Evolutionary conservation across 2,113 vertebrate species (phyloP), one percentile per base, ranked within the genome.

Genomic region (Anoplopoma fimbria): DNA sequence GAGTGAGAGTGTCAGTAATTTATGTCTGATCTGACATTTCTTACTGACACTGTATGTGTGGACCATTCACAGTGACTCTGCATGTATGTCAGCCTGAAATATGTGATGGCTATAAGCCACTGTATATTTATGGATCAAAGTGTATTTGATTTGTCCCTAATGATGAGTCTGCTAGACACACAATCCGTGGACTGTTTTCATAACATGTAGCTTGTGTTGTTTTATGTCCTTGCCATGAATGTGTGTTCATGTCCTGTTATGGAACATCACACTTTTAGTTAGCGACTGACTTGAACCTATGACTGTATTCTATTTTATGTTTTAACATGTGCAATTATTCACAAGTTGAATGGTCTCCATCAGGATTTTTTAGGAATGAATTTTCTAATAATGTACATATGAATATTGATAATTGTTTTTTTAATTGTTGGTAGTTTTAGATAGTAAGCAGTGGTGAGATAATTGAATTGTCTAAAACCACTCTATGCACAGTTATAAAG

Each of bases 11-110:
- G 55, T 58, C 25, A 58, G 5, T 58, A 6, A 15, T 63, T 84
- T 17, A 33, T 60, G 69, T 75, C 80, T 71, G 93, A 79, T 88
- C 53, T 51, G 94, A 94, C 93, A 93, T 93, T 95, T 93, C 94
- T 90, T 93, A 95, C 91, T 86, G 93, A 94, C 94, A 91, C 91
- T 96, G 94, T 96, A 94, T 95, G 93, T 93, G 81, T 95, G 95
- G 96, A 96, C 87, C 94, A 93, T 96, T 91, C 92, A 95, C 89
- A 93, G 67, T 81, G 81, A 85, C 75, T 55, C 14, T 83, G 42
- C 78, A 79, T 23, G 19, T 78, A 80, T 88, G 84, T 83, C 58
- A 87, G 77, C 62, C 74, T 75, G 78, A 88, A 73, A 76, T 79
- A 79, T 67, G 77, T 74, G 86, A 31, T 53, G 72, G 83, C 83